Percentiles rank a stretch among this genome's conserved stretches.
Evolutionary conservation across 2,888 invertebrate genomes (phyloP).

Genomic region (Mantis religiosa): DNA sequence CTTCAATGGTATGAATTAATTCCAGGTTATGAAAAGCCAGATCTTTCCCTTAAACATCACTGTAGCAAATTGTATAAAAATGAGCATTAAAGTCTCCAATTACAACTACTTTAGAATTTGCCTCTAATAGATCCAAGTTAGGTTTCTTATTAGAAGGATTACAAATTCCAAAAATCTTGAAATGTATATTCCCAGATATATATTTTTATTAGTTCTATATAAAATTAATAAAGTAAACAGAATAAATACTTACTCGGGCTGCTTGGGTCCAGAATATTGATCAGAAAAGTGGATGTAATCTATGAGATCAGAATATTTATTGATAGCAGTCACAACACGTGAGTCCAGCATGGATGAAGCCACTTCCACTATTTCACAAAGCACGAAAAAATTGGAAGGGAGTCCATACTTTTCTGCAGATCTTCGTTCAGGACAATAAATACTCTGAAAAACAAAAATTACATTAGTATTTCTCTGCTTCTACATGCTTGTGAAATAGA

Average conservation of each 20-base stretch:
- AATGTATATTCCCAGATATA: background rate
- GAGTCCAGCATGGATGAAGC: slow-evolving; percentile 79
- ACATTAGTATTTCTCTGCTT: background rate
- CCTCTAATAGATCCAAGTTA: background rate
- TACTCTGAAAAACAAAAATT: slow-evolving; percentile 51
- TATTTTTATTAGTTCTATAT: background rate
- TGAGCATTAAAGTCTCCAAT: too few relatives aligned
- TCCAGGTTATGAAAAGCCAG: too few relatives aligned
- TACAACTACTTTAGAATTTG: background rate
- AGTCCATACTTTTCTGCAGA: slow-evolving; percentile 77
- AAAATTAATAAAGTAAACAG: background rate
- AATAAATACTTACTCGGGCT: slow-evolving; percentile 69
- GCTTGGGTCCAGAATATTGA: slow-evolving; percentile 87
- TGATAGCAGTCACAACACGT: slow-evolving; percentile 68
- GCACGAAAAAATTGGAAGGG: slow-evolving; percentile 66
- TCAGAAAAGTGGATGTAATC: slow-evolving; percentile 98
- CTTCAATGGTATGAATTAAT: too few relatives aligned
- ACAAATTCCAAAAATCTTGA: background rate
- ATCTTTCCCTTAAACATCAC: too few relatives aligned
- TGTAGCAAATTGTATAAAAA: too few relatives aligned
- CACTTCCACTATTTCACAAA: slow-evolving; percentile 90
- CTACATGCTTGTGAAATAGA: background rate
- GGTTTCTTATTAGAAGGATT: background rate
- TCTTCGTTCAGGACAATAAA: slow-evolving; percentile 80
- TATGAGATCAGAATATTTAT: slow-evolving; percentile 76